Percentiles rank a stretch among this genome's conserved stretches.
Conservation (phyloP, 2,888 invertebrate genomes). For the Erannis defoliaria region DNA sequence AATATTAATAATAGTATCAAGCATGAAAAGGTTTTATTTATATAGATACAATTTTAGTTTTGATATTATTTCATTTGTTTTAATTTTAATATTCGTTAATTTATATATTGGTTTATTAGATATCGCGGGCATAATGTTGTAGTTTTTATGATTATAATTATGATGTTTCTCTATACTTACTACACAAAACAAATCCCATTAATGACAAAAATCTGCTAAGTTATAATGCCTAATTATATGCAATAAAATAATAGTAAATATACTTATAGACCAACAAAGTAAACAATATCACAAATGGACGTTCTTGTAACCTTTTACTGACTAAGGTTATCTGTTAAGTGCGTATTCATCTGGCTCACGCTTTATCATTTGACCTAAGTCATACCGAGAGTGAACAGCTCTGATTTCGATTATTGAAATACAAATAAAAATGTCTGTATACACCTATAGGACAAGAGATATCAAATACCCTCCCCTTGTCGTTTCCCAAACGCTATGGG, state of each 20-base stretch:
- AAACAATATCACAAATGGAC: slow-evolving; percentile 11
- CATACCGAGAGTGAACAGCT: slow-evolving; percentile 4
- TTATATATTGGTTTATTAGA: no score
- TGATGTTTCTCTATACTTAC: no score
- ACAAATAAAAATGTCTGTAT: slow-evolving; percentile 9
- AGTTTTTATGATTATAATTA: no score
- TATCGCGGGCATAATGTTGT: no score
- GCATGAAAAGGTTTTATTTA: no score
- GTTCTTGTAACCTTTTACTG: slow-evolving; percentile 18
- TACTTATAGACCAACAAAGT: not conserved
- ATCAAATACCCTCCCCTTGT: slow-evolving; percentile 42
- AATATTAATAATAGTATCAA: no score
- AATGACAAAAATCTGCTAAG: no score
- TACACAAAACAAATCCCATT: no score
- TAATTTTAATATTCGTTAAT: no score
- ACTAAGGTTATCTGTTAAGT: slow-evolving; percentile 24
- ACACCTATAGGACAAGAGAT: slow-evolving; percentile 31
- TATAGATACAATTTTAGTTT: no score
- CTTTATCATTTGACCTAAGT: slow-evolving; percentile 20
- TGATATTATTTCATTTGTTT: no score
- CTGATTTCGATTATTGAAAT: slow-evolving; percentile 27
- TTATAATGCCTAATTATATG: no score
- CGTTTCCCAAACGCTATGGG: slow-evolving; percentile 37
- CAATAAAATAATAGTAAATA: not conserved
- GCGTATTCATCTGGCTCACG: slow-evolving; percentile 9